These are phyloP conservation scores for Naja naja DNA, from an alignment of 2,113 vertebrate species.

Conservation along the genomic window DNA sequence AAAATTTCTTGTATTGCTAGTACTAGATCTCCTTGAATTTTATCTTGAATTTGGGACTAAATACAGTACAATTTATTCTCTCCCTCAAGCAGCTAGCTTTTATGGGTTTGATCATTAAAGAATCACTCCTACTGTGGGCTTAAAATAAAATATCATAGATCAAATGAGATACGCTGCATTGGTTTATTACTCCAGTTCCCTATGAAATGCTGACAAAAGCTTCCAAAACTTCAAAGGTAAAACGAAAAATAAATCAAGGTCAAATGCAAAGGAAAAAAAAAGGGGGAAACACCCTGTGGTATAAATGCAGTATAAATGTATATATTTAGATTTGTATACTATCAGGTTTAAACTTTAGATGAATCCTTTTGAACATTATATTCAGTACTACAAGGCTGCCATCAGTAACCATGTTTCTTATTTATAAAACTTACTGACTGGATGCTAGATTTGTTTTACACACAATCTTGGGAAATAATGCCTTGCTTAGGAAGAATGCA, in stretches of 20 bases:
- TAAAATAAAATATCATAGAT: neutral
- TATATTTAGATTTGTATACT: neutral
- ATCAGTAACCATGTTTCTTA: neutral
- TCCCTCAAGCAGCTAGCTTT: neutral
- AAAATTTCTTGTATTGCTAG: neutral
- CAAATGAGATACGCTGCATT: neutral
- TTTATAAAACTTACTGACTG: neutral
- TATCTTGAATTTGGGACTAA: neutral
- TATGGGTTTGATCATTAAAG: neutral
- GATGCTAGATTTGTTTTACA: neutral
- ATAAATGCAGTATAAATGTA: neutral
- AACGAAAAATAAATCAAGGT: neutral
- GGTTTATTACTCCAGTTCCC: neutral
- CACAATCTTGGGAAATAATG: neutral
- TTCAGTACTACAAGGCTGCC: neutral
- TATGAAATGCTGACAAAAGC: neutral
- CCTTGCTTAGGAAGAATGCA: fast-evolving
- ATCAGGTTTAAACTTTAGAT: neutral
- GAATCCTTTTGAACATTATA: neutral
- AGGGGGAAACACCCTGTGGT: neutral
- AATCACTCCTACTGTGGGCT: neutral
- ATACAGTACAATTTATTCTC: neutral
- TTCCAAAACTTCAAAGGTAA: neutral
- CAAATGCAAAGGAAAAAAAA: neutral
- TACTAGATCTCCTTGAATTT: neutral